Evolutionary conservation across 1,140 invertebrate genomes (phyloP), one percentile per base, ranked within the genome.

Genomic region (Drosophila nebulosa): DNA sequence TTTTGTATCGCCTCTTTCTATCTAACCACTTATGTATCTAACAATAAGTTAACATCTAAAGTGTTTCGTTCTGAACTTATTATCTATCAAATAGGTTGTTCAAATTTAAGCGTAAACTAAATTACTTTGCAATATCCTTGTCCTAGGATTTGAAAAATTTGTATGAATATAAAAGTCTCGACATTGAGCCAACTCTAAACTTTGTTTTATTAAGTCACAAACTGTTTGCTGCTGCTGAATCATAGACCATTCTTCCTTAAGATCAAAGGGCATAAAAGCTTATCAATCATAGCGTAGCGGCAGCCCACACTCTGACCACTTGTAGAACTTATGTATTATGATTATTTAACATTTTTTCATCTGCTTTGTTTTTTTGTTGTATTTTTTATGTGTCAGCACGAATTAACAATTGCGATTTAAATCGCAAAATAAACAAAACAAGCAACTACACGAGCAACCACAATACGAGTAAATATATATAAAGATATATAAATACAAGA

Each of bases 211-310:
- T 71, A 74, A 78, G 80, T 86, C 81, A 85, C 62, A 69, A 52
- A 51, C 0, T 32, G 9, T 32, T 32, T 32, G 32, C 27, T 46
- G 9, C 65, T 59, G 59, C 70, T 88, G 81, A 86, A 78, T 86
- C 83, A 88, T 63, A 72, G 65, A 75, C 80, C 81, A 78, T 86
- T 71, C 74, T 58, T 46, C 66, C 26, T 50, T 55, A 51, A 64
- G 59, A 76, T 76, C 77, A 80, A 84, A 78, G 58, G 67, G 35
- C 32, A 58, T 32, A 57, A 52, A 22, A 46, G 83, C 81, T 86
- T 86, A 86, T 86, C 83, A 88, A 86, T 86, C 83, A 86, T 83
- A 83, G 27, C 83, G 83, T 66, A 79, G 24, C 56, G 30, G 14
- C 27, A 50, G 42, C 80, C 72, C 77, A 80, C 81, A 56, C 81